Conservation (phyloP, 1,140 invertebrate genomes). For the Andricus grossulariae region DNA sequence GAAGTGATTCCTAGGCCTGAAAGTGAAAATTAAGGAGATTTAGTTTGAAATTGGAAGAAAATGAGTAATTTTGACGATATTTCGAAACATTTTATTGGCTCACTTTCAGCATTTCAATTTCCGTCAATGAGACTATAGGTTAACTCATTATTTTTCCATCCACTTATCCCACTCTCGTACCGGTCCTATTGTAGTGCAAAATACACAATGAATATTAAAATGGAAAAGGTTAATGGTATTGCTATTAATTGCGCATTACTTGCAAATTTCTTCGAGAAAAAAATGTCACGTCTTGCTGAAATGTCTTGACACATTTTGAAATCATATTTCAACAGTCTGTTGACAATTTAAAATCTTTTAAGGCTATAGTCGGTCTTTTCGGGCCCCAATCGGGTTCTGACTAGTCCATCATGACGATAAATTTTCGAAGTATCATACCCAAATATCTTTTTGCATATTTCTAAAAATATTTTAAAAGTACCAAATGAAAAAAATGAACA, state of each 20-base stretch:
- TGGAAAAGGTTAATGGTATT: constrained; percentile 67
- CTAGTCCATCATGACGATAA: no score
- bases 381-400: no score
- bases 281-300: neutral
- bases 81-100: neutral
- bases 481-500: no score
- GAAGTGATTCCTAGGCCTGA: no score
- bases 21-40: no score
- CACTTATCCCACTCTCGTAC: constrained; percentile 53
- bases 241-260: constrained; percentile 64
- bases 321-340: neutral
- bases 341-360: neutral
- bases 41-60: no score
- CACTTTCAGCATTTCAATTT: neutral
- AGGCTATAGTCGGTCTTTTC: no score
- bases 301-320: neutral
- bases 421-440: no score
- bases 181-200: constrained; percentile 55
- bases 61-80: no score
- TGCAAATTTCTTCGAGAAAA: constrained; percentile 56
- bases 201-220: constrained; percentile 69
- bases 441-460: no score
- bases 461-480: no score
- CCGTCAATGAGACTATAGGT: constrained; percentile 44
- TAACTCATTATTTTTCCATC: constrained; percentile 55